Percentiles rank a stretch among this genome's conserved stretches.
These are phyloP conservation scores for Chelmon rostratus DNA, from an alignment of 2,797 vertebrate genomes.

Conservation along the genomic window DNA sequence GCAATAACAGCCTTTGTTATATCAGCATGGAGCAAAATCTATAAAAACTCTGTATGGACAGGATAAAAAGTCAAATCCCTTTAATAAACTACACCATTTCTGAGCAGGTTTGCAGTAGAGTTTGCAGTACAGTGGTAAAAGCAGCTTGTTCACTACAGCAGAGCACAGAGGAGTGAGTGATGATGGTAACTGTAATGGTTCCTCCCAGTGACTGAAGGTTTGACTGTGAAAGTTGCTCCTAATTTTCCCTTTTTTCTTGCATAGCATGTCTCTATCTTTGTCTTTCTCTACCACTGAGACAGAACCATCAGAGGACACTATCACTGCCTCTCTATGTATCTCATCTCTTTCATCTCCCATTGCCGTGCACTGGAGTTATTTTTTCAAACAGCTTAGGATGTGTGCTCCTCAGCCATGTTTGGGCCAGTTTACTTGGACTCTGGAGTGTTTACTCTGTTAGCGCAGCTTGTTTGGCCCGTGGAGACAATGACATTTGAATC, in stretches of 20 bases:
- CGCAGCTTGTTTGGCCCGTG: constrained; percentile 9
- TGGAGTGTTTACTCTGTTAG: not conserved
- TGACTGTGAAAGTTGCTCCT: not conserved
- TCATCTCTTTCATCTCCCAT: not conserved
- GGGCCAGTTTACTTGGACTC: constrained; percentile 11
- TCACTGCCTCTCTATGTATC: not conserved
- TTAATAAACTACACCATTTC: not conserved
- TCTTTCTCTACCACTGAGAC: not conserved
- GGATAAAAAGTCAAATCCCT: no score
- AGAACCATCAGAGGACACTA: not conserved
- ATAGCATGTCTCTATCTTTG: not conserved
- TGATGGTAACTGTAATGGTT: not conserved
- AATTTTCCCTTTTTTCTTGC: not conserved
- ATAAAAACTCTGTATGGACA: no score
- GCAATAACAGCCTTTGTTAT: not conserved
- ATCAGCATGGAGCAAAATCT: not conserved
- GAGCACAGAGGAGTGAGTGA: no score
- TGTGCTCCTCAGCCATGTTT: not conserved
- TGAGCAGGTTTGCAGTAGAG: not conserved
- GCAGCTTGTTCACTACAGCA: not conserved
- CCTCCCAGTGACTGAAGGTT: not conserved
- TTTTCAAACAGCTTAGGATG: not conserved
- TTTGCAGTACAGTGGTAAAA: no score
- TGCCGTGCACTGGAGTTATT: not conserved
- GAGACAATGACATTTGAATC: constrained; percentile 37